Conservation (phyloP, 1,140 invertebrate genomes). For the Aphelinus certus region DNA sequence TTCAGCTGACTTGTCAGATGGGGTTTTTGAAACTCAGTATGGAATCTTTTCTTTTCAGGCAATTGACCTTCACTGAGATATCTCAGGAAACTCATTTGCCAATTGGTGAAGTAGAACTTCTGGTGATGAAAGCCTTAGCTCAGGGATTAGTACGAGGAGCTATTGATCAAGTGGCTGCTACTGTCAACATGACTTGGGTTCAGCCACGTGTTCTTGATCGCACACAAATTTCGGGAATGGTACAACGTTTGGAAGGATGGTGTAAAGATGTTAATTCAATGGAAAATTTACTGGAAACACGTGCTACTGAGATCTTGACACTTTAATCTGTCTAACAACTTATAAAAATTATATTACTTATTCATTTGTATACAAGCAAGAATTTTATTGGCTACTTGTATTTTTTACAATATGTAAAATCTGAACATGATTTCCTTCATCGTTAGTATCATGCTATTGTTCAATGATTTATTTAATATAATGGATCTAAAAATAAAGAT, state of each 20-base stretch:
- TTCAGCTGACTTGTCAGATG: background rate
- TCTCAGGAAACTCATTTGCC: constrained; percentile 84
- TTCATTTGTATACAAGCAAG: constrained; percentile 25
- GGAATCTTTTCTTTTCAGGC: constrained; percentile 62
- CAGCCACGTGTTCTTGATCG: constrained; percentile 90
- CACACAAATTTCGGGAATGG: constrained; percentile 80
- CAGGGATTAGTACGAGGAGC: constrained; percentile 92
- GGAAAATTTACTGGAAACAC: constrained; percentile 82
- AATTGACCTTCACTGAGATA: constrained; percentile 92
- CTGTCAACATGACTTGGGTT: constrained; percentile 82
- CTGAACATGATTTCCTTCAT: too few relatives aligned
- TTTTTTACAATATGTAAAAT: too few relatives aligned
- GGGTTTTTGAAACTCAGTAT: background rate
- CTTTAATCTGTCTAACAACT: constrained; percentile 61
- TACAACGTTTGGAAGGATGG: constrained; percentile 81
- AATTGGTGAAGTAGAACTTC: constrained; percentile 88
- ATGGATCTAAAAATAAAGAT: too few relatives aligned
- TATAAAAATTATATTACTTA: constrained; percentile 20
- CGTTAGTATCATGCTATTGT: too few relatives aligned
- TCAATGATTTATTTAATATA: too few relatives aligned
- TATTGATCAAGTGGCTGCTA: constrained; percentile 92
- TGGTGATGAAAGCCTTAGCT: constrained; percentile 98
- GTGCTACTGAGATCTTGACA: constrained; percentile 86
- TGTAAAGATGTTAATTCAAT: constrained; percentile 84
- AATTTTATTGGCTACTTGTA: constrained; percentile 4